phyloP scores from a whole-genome alignment of 1,140 invertebrate species.

The Drosophila mojavensis region DNA sequence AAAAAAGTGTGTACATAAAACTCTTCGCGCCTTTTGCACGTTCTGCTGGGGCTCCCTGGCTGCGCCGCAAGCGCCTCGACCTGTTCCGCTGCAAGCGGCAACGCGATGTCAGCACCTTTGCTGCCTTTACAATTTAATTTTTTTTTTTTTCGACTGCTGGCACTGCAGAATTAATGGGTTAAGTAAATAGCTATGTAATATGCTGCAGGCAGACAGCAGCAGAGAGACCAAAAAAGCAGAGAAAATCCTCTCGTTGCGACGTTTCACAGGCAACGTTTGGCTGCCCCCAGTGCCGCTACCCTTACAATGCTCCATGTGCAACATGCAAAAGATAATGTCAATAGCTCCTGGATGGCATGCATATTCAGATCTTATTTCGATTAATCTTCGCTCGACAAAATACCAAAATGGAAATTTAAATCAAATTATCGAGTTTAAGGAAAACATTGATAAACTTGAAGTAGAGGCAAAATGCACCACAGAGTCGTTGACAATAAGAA shows the following conservation, averaged over 20 bases:
- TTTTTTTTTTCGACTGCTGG: constrained; percentile 30
- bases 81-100: constrained; percentile 9
- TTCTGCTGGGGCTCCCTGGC: constrained; percentile 7
- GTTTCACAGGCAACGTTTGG: constrained; percentile 33
- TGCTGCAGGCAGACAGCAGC: constrained; percentile 30
- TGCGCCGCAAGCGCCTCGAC: constrained; percentile 6
- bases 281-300: constrained; percentile 12
- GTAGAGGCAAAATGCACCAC: too few species aligned
- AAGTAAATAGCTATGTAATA: constrained; percentile 78
- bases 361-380: too few species aligned
- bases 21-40: constrained; percentile 33
- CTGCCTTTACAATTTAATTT: constrained; percentile 24
- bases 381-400: too few species aligned
- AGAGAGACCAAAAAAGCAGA: neutral
- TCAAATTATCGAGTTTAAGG: too few species aligned
- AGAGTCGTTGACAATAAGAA: too few species aligned
- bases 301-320: neutral
- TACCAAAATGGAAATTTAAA: too few species aligned
- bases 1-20: constrained; percentile 1
- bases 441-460: too few species aligned
- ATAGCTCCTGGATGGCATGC: too few species aligned
- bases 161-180: constrained; percentile 73
- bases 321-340: too few species aligned
- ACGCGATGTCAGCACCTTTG: constrained; percentile 61
- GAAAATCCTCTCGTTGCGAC: constrained; percentile 13